Evolutionary conservation across 2,797 vertebrate species (phyloP), one percentile per base, ranked within the genome.

Genomic region (Bradypodion pumilum): DNA sequence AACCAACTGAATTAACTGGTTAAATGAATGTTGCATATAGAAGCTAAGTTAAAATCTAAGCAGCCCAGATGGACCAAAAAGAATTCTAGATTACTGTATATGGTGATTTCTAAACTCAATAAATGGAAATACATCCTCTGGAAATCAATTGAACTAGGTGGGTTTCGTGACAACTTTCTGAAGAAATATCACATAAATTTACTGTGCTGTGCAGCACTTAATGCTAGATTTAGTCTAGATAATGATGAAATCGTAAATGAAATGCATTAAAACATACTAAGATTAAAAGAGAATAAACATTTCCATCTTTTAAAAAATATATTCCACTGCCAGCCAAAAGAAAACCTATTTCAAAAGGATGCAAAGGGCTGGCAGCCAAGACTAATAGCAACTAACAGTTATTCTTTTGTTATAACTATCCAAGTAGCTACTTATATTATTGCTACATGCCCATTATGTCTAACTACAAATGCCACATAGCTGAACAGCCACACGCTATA

Each of bases 51-150:
- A 44, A 49, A 81, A 49, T 59, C 23, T 32, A 37, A 74, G 4
- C 46, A 35, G 32, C 42, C 40, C 52, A 63, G 35, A 63, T 7
- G 12, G 5, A 7, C 2, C 32, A 65, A 73, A 70, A 77, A 83
- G 25, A 79, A 49, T 35, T 65, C 40, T 29, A 74, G 56, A 12
- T 65, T 42, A n/a, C n/a, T n/a, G n/a, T n/a, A 66, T 68, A 27
- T 10, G 32, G 29, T 68, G 7, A 56, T 76, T 77, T 69, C n/a
- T 76, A 81, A 81, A 72, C 37, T 81, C n/a, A 81, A 12, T 32
- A 83, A 2, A 49, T 63, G 32, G 46, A 56, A 75, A 40, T 76
- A 42, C 40, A 21, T 56, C n/a, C 27, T 23, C 49, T 19, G 60
- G 35, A 65, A 82, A 49, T 80, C 19, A 75, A 52, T 4, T 10